A percentile compares a stretch with the other conserved stretches of the same genome.
Conservation (phyloP, 2,113 vertebrate genomes). For the Leucoraja erinaceus region DNA sequence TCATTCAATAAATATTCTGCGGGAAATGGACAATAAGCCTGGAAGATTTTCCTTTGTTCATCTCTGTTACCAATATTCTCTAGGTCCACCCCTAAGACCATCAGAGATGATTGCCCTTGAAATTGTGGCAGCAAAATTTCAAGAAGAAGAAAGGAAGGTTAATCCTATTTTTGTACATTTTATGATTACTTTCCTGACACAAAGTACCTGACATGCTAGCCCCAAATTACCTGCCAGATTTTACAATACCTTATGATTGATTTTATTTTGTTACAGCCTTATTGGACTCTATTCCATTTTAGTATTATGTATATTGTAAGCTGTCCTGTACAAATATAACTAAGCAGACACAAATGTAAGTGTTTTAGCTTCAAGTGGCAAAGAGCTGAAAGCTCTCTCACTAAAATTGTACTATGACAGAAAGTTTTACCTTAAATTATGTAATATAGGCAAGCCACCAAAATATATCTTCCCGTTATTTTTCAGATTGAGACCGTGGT, state of each 20-base stretch:
- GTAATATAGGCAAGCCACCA: constrained; percentile 80
- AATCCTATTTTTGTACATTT: not conserved
- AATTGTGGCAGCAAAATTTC: not conserved
- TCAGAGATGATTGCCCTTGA: not conserved
- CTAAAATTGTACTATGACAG: constrained; percentile 35
- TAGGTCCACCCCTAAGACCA: not conserved
- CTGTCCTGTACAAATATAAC: not conserved
- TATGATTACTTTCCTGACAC: not conserved
- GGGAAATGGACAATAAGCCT: not conserved
- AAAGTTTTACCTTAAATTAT: constrained; percentile 76
- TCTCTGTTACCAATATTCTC: not conserved
- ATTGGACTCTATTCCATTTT: no score
- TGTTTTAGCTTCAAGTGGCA: not conserved
- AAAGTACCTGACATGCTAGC: not conserved
- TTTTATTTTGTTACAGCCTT: no score
- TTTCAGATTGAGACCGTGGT: constrained; percentile 85
- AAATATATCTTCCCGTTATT: constrained; percentile 89
- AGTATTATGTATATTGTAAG: no score
- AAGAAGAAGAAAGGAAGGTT: not conserved
- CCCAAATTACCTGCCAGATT: not conserved
- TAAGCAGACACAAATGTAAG: not conserved
- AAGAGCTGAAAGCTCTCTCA: constrained; percentile 39
- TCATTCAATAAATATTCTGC: not conserved
- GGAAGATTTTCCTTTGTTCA: not conserved
- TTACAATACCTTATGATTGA: not conserved